Percentiles rank a stretch among this genome's conserved stretches.
Evolutionary conservation across 2,113 vertebrate genomes (phyloP).

Genomic region (Podocnemis expansa): DNA sequence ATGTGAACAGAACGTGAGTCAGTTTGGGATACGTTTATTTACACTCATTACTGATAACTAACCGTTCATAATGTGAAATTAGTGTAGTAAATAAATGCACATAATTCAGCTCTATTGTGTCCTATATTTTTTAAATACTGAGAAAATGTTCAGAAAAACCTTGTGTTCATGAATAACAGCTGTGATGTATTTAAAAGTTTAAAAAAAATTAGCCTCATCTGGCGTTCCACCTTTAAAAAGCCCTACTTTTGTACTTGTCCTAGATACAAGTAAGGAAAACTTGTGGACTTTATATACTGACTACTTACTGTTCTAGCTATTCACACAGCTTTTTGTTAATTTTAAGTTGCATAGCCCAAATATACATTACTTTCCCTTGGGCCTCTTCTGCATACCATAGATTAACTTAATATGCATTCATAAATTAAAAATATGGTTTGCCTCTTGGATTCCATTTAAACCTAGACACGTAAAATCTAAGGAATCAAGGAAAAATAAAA

Average conservation of each 20-base stretch:
- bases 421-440: slow-evolving; percentile 63
- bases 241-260: slow-evolving; percentile 25
- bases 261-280: neutral
- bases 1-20: neutral
- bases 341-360: neutral
- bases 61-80: neutral
- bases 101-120: neutral
- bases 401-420: slow-evolving; percentile 40
- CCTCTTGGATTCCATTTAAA: slow-evolving; percentile 52
- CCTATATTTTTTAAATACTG: neutral
- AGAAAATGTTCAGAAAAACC: neutral
- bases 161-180: neutral
- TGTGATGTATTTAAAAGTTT: neutral
- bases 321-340: slow-evolving; percentile 14
- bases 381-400: slow-evolving; percentile 42
- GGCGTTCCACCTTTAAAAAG: neutral
- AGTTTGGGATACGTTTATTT: neutral
- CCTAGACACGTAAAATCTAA: slow-evolving; percentile 54
- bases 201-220: neutral
- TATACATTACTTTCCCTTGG: slow-evolving; percentile 14
- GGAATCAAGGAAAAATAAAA: slow-evolving; percentile 45
- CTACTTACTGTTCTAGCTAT: slow-evolving; percentile 14
- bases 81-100: neutral
- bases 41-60: neutral
- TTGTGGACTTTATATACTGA: neutral